These are phyloP conservation scores for Pan paniscus DNA, from an alignment of 2,113 vertebrate genomes.

Conservation along the genomic window DNA sequence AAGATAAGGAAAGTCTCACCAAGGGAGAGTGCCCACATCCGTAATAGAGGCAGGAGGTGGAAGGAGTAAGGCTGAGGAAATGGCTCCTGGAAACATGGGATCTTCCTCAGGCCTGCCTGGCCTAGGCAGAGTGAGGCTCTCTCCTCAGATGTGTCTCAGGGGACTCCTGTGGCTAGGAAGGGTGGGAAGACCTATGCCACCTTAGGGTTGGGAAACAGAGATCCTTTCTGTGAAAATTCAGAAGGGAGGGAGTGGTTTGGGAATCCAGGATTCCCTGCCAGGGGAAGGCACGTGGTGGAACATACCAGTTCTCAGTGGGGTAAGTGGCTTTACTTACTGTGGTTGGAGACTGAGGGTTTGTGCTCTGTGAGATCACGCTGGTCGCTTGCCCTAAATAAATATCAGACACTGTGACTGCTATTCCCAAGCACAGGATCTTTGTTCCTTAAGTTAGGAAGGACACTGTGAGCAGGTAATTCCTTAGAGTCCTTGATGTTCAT, in stretches of 20 bases:
- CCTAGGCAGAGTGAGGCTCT: not conserved
- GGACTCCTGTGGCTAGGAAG: not conserved
- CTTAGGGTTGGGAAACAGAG: not conserved
- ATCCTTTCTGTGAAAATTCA: not conserved
- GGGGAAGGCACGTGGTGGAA: not conserved
- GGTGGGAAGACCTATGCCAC: not conserved
- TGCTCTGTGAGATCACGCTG: conserved; percentile 53
- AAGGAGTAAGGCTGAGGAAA: not conserved
- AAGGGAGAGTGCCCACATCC: conserved; percentile 4
- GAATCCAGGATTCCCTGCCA: not conserved
- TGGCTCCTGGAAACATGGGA: not conserved
- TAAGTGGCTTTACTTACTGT: conserved; percentile 66
- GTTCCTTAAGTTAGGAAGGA: conserved; percentile 32
- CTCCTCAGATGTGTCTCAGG: not conserved
- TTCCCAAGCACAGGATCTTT: not conserved
- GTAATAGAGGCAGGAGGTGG: not conserved
- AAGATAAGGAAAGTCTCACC: conserved; percentile 15
- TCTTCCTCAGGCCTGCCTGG: not conserved
- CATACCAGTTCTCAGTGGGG: not conserved
- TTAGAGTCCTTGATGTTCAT: not conserved
- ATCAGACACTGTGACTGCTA: conserved; percentile 69
- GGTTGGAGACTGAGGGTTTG: conserved; percentile 59
- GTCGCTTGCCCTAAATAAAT: conserved; percentile 72
- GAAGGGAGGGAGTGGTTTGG: not conserved
- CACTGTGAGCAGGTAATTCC: not conserved